Percentiles rank a stretch among this genome's conserved stretches.
Conservation (phyloP, 1,140 invertebrate genomes). For the Orius insidiosus region DNA sequence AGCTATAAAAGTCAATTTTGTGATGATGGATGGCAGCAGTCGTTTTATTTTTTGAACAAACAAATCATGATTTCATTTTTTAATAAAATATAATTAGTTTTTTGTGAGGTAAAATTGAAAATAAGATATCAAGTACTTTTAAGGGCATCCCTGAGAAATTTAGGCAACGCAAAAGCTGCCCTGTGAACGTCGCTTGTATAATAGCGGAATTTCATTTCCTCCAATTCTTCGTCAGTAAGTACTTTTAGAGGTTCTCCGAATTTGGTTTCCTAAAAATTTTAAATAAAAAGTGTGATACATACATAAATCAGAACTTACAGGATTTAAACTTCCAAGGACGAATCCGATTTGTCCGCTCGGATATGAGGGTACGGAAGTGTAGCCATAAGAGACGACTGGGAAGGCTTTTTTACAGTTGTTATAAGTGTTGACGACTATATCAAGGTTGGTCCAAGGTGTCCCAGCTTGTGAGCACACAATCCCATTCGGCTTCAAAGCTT, state of each 20-base stretch:
- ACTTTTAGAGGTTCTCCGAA: conserved; percentile 52
- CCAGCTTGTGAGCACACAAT: conserved; percentile 89
- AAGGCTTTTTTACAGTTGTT: conserved; percentile 59
- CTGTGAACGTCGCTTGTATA: conserved; percentile 70
- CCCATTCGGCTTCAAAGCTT: conserved; percentile 64
- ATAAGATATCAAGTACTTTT: neutral
- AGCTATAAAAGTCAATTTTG: too few relatives aligned
- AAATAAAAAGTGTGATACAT: neutral
- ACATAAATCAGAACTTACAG: conserved; percentile 32
- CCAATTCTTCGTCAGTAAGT: conserved; percentile 48
- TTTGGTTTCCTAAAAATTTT: conserved; percentile 33
- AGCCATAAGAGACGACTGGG: conserved; percentile 56
- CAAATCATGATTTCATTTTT: too few relatives aligned
- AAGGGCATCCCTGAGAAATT: conserved; percentile 44
- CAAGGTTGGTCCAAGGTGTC: conserved; percentile 72
- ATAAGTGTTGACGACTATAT: conserved; percentile 59
- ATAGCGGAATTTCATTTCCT: conserved; percentile 60
- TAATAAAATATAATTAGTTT: too few relatives aligned
- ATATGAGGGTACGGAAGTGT: conserved; percentile 80
- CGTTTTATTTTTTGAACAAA: too few relatives aligned
- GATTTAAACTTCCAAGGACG: conserved; percentile 52
- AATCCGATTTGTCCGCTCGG: conserved; percentile 93
- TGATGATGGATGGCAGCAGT: too few relatives aligned
- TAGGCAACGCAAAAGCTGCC: conserved; percentile 72
- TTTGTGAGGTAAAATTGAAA: too few relatives aligned